Percentiles rank a stretch among this genome's conserved stretches.
Evolutionary conservation across 2,888 invertebrate genomes (phyloP).

Genomic region (Holacanthella duospinosa): DNA sequence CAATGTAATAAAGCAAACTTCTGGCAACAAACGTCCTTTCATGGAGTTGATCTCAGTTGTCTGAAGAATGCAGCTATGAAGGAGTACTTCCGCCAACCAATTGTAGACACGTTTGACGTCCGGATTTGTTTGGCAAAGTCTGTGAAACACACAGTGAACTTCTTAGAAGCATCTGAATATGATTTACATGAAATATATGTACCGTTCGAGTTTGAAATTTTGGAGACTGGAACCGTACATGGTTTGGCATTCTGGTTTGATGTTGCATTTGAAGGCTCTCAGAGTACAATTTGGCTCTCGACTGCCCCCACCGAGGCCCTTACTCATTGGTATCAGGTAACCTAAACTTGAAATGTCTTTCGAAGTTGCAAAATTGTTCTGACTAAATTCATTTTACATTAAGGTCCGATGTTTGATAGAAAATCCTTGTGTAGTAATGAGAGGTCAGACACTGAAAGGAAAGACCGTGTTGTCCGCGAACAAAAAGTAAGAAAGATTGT

Average conservation of each 20-base stretch:
- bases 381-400: too few relatives aligned
- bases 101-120: conserved; percentile 97
- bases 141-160: conserved; percentile 84
- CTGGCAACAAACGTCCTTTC: conserved; percentile 97
- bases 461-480: conserved; percentile 80
- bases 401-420: conserved; percentile 81
- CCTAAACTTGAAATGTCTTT: background rate
- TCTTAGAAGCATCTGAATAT: conserved; percentile 78
- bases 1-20: conserved; percentile 98
- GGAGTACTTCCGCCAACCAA: conserved; percentile 95
- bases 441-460: conserved; percentile 82
- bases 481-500: too few relatives aligned
- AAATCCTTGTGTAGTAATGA: conserved; percentile 85
- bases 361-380: background rate
- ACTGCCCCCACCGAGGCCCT: conserved; percentile 95
- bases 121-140: conserved; percentile 93
- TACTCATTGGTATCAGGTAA: conserved; percentile 92
- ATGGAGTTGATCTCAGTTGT: conserved; percentile 89
- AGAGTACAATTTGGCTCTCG: conserved; percentile 88
- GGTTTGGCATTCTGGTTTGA: conserved; percentile 97
- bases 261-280: conserved; percentile 84
- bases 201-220: conserved; percentile 81
- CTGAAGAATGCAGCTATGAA: conserved; percentile 85
- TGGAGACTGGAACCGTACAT: conserved; percentile 55
- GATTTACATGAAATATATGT: conserved; percentile 93